These are phyloP conservation scores for Dorcus parallelipipedus DNA, from an alignment of 2,888 invertebrate species.

Conservation along the genomic window DNA sequence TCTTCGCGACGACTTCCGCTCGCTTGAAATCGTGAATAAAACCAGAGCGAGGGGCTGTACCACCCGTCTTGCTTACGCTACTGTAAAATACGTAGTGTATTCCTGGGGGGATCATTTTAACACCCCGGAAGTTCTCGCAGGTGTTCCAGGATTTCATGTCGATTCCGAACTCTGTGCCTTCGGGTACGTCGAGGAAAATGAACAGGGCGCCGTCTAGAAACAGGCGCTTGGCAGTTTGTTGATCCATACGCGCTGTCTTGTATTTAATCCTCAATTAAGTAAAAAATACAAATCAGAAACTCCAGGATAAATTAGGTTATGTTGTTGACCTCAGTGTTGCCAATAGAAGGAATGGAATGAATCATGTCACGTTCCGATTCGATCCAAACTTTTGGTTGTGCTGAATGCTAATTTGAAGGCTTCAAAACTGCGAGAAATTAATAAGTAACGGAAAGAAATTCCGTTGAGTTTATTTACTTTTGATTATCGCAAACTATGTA, in stretches of 20 bases:
- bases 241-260: slow-evolving; percentile 56
- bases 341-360: no score
- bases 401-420: no score
- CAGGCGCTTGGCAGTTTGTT: slow-evolving; percentile 69
- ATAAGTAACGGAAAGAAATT: no score
- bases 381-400: no score
- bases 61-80: slow-evolving; percentile 61
- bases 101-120: slow-evolving; percentile 99
- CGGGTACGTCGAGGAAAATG: slow-evolving; percentile 81
- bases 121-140: slow-evolving; percentile 87
- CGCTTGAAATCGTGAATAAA: slow-evolving; percentile 76
- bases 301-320: no score
- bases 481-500: no score
- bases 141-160: slow-evolving; percentile 89
- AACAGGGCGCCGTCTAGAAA: slow-evolving; percentile 80
- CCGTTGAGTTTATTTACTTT: no score
- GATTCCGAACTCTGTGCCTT: slow-evolving; percentile 94
- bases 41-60: slow-evolving; percentile 67
- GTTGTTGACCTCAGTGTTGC: no score
- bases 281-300: background rate
- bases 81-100: slow-evolving; percentile 91
- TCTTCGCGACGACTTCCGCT: slow-evolving; percentile 79
- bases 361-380: no score
- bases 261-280: background rate
- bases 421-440: no score